phyloP scores from a whole-genome alignment of 1,140 invertebrate species.

The Mercenaria mercenaria region DNA sequence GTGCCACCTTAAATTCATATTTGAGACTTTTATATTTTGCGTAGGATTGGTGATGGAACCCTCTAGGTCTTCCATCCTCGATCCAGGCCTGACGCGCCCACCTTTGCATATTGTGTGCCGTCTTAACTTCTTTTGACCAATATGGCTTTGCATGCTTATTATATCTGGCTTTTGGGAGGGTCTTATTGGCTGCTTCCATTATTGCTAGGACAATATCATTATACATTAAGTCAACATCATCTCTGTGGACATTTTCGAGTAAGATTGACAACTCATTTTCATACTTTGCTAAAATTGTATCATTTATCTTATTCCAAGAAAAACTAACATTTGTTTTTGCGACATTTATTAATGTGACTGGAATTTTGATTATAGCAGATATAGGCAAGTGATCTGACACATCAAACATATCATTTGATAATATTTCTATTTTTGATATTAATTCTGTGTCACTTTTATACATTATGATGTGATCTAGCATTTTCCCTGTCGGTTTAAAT shows the following conservation, averaged over 20 bases:
- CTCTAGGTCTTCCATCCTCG: background rate
- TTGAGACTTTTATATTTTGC: background rate
- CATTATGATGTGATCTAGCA: background rate
- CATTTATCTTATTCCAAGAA: background rate
- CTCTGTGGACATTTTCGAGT: background rate
- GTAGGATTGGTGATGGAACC: background rate
- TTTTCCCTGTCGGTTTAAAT: background rate
- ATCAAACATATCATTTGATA: background rate
- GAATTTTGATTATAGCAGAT: background rate
- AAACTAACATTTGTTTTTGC: background rate
- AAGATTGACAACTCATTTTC: background rate
- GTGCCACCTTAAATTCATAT: background rate
- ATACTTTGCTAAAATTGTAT: background rate
- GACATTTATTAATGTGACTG: background rate
- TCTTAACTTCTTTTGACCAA: too few relatives aligned
- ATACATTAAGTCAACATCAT: background rate
- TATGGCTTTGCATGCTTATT: background rate
- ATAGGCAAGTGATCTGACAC: background rate
- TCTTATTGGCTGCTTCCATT: background rate
- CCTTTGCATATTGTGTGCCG: background rate
- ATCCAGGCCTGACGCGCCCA: background rate
- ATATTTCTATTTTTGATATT: background rate
- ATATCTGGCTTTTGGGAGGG: background rate
- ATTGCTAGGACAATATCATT: background rate
- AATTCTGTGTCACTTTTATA: background rate